These are phyloP conservation scores for Drosophila paramelanica DNA, from an alignment of 2,888 invertebrate genomes.

Conservation along the genomic window DNA sequence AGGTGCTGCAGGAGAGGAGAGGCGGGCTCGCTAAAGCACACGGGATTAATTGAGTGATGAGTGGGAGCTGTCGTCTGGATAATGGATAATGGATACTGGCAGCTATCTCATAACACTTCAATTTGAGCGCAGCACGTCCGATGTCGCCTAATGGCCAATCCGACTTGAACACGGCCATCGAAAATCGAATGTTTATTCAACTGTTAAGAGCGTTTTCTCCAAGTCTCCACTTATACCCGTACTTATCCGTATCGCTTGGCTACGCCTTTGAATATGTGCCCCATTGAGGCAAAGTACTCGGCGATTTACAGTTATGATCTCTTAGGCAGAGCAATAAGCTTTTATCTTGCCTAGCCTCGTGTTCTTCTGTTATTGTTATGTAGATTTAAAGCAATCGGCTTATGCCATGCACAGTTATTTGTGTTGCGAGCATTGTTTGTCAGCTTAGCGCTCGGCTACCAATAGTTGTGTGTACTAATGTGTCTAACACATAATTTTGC, in stretches of 20 bases:
- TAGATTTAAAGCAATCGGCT: slow-evolving; percentile 25
- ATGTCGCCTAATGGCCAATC: slow-evolving; percentile 39
- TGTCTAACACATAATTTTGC: too few relatives aligned
- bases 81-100: slow-evolving; percentile 55
- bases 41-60: slow-evolving; percentile 60
- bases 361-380: slow-evolving; percentile 29
- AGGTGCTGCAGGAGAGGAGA: slow-evolving; percentile 8
- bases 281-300: slow-evolving; percentile 9
- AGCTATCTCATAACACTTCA: slow-evolving; percentile 54
- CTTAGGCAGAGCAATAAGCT: slow-evolving; percentile 20
- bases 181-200: slow-evolving; percentile 43
- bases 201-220: slow-evolving; percentile 15
- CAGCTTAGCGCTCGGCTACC: neutral
- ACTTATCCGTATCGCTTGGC: slow-evolving; percentile 12
- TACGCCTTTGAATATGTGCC: slow-evolving; percentile 6
- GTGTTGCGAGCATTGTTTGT: slow-evolving; percentile 1
- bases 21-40: slow-evolving; percentile 9
- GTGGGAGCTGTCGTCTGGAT: slow-evolving; percentile 37
- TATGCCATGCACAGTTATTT: neutral
- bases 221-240: neutral
- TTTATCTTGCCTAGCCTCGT: slow-evolving; percentile 13
- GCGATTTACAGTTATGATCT: slow-evolving; percentile 29
- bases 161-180: slow-evolving; percentile 9
- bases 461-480: too few relatives aligned
- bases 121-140: slow-evolving; percentile 34